Base-by-base conservation (phyloP, 2,797 vertebrate genomes). In the Helarctos malayanus region DNA sequence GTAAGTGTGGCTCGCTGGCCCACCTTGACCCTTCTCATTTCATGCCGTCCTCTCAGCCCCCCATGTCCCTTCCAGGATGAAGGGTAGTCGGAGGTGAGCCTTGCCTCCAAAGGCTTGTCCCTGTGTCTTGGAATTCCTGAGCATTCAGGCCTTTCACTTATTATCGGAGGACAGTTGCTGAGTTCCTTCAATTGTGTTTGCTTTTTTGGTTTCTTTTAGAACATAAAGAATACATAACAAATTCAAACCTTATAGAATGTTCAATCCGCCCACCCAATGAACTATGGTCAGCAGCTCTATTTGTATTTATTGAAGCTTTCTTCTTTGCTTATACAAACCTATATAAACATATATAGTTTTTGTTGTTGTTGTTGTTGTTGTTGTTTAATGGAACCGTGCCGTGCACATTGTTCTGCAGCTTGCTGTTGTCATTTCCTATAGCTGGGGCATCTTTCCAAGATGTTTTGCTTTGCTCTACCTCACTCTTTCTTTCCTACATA, bases 1-100 rank as follows among this genome's bases (percentile, higher is more conserved):
- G 99, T 99, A 95, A 98, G 99, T 98, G 93, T 29, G 85, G 56
- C 81, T 19, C 14, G 10, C 4, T 0, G 0, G 79, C 32, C 65
- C 6, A 3, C 38, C 38, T 0, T 0, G 0, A 11, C 3, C 1
- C 4, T 19, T 32, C 75, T 47, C 11, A 2, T 11, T 32, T 32
- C 32, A 0, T 1, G 56, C 25, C 7, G 7, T 63, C 57, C 2
- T 38, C 45, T 25, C 47, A 15, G 27, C 45, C 63, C 59, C 78
- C 41, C 0, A 0, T 1, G 29, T 45, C 45, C 23, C 52, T 25
- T 29, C 16, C 8, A 2, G 25, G n/a, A 32, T 1, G 7, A 38
- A 23, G 59, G 5, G n/a, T 12, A 7, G 15, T 21, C 10, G 2
- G 21, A 35, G 15, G 3, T 1, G 35, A 57, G 1, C 16, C 61